Base-by-base conservation (phyloP, 2,113 vertebrate genomes). In the Takifugu flavidus region DNA sequence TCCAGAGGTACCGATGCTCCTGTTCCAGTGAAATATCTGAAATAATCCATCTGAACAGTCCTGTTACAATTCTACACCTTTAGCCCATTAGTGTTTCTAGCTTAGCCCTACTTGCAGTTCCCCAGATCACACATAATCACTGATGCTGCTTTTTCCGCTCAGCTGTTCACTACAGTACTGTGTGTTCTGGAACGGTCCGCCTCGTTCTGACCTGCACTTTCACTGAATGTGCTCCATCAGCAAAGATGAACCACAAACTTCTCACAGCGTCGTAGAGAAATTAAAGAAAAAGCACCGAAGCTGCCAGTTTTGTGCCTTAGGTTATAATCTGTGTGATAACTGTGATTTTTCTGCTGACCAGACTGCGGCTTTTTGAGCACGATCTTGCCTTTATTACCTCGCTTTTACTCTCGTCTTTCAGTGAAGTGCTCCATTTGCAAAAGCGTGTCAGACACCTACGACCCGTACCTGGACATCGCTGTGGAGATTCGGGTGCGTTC, bases 361-460 rank as follows among this genome's bases (percentile, higher is more conserved):
- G 20, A 20, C 20, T 20, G 20, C 20, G 20, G 20, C 20, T 11
- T 51, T 13, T 39, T 39, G 11, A 39, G 34, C 34, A 47, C 12
- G n/a, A n/a, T n/a, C 1, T 4, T 20, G 20, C 53, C 4, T 56
- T 26, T 25, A 2, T 1, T 50, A 49, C 50, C 26, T 65, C 45
- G 59, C 26, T n/a, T 61, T 66, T 13, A 49, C 14, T 62, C 28
- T 52, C 64, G 56, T 71, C 53, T 80, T 76, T 51, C 90, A 99
- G 96, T 99, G 75, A 97, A 94, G 77, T 99, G 96, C 75, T 93
- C 90, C 0, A 78, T 94, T 81, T 99, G 96, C 86, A 96, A 93
- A 89, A 94, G 91, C 28, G 94, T 96, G 64, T 99, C 96, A 0
- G 96, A 99, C 77, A 99, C 97, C 0, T 98, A 96, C 0, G 96